phyloP scores from a whole-genome alignment of 2,797 vertebrate species.

The Argya squamiceps region DNA sequence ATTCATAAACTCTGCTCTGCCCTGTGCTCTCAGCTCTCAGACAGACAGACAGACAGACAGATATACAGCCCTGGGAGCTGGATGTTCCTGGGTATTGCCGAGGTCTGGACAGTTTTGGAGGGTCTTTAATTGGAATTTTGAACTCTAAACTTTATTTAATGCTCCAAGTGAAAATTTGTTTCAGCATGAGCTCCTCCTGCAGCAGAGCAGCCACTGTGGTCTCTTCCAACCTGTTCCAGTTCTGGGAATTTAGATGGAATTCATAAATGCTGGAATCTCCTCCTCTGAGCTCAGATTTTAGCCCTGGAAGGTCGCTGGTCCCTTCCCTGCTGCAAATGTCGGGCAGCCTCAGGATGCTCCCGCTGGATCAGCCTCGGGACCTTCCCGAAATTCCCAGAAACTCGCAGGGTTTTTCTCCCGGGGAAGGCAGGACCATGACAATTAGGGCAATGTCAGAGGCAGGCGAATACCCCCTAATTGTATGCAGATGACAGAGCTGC shows the following conservation, averaged over 20 bases:
- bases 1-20: not conserved
- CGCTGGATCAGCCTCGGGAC: accelerated
- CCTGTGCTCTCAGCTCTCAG: not conserved
- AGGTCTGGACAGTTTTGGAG: not conserved
- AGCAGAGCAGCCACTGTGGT: not conserved
- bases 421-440: not conserved
- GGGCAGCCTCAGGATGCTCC: not conserved
- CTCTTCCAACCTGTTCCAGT: not conserved
- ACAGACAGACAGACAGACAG: not conserved
- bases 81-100: accelerated
- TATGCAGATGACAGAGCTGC: constrained; percentile 56
- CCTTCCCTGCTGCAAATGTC: not conserved
- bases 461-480: constrained; percentile 47
- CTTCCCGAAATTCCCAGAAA: not conserved
- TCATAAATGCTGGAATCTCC: not conserved
- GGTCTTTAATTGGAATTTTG: not conserved
- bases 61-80: not conserved
- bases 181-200: too few species aligned
- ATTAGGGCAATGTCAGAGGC: constrained; percentile 14
- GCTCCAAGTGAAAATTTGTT: not conserved
- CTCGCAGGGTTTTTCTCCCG: not conserved
- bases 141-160: not conserved
- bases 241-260: not conserved
- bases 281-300: not conserved
- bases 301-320: not conserved